Evolutionary conservation across 2,888 invertebrate genomes (phyloP).

Genomic region (Zelleria hepariella): DNA sequence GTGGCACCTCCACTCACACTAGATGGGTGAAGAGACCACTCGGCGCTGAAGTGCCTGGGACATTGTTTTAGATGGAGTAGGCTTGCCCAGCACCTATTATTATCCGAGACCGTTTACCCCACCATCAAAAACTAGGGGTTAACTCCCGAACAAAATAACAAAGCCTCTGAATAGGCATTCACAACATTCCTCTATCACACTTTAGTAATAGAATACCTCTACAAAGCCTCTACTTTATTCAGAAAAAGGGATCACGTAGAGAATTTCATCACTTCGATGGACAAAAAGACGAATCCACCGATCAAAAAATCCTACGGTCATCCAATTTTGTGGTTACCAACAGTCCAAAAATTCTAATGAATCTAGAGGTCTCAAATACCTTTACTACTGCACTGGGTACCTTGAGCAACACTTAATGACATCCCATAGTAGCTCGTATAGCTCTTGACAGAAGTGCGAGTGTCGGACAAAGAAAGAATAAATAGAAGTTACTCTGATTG

Average conservation of each 20-base stretch:
- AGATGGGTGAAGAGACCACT: too few species aligned
- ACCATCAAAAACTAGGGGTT: not conserved
- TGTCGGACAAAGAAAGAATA: too few species aligned
- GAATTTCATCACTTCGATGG: constrained; percentile 29
- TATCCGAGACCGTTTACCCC: not conserved
- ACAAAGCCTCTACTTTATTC: constrained; percentile 46
- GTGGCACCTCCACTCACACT: too few species aligned
- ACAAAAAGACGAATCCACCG: constrained; percentile 7
- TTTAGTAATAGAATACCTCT: constrained; percentile 39
- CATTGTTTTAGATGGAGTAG: too few species aligned
- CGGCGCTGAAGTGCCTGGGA: too few species aligned
- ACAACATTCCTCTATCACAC: not conserved
- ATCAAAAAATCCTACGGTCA: not conserved
- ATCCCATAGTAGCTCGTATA: not conserved
- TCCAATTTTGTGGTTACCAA: not conserved
- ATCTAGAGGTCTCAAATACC: not conserved
- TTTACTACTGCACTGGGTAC: not conserved
- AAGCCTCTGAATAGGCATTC: not conserved
- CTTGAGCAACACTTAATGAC: not conserved
- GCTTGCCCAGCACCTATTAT: too few species aligned
- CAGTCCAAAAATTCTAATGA: not conserved
- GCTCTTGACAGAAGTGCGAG: not conserved
- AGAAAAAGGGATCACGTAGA: constrained; percentile 24
- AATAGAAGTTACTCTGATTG: not conserved
- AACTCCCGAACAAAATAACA: not conserved